Conservation (phyloP, 2,888 invertebrate genomes). For the Agrotis puta region DNA sequence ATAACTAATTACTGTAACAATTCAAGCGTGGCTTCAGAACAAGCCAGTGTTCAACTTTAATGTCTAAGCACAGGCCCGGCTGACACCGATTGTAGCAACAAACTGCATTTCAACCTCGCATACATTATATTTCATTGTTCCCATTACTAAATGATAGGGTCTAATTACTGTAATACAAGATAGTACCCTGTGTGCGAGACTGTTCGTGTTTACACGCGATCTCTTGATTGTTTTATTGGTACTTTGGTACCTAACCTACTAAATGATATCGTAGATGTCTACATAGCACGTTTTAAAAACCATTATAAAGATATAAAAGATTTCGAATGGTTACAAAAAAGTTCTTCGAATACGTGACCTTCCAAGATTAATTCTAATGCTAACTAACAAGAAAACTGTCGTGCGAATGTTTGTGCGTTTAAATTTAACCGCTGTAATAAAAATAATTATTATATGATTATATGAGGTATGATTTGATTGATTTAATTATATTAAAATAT, state of each 20-base stretch:
- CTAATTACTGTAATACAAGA: constrained; percentile 81
- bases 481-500: constrained; percentile 1
- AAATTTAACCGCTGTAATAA: background rate
- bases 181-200: constrained; percentile 66
- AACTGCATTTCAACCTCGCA: constrained; percentile 79
- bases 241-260: constrained; percentile 7
- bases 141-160: constrained; percentile 86
- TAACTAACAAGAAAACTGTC: constrained; percentile 15
- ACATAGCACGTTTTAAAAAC: constrained; percentile 31
- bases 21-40: constrained; percentile 68
- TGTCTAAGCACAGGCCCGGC: constrained; percentile 68
- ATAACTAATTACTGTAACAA: constrained; percentile 61
- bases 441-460: background rate
- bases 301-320: constrained; percentile 32
- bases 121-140: constrained; percentile 84
- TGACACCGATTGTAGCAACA: constrained; percentile 78
- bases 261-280: constrained; percentile 28
- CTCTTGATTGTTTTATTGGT: constrained; percentile 66
- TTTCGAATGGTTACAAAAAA: constrained; percentile 41
- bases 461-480: too few species aligned
- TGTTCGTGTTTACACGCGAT: constrained; percentile 77
- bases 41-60: constrained; percentile 64
- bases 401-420: constrained; percentile 22
- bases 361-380: constrained; percentile 31
- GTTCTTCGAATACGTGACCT: constrained; percentile 52